Percentiles rank a stretch among this genome's conserved stretches.
Evolutionary conservation across 2,888 invertebrate species (phyloP).

Genomic region (Lasioglossum malachurum): DNA sequence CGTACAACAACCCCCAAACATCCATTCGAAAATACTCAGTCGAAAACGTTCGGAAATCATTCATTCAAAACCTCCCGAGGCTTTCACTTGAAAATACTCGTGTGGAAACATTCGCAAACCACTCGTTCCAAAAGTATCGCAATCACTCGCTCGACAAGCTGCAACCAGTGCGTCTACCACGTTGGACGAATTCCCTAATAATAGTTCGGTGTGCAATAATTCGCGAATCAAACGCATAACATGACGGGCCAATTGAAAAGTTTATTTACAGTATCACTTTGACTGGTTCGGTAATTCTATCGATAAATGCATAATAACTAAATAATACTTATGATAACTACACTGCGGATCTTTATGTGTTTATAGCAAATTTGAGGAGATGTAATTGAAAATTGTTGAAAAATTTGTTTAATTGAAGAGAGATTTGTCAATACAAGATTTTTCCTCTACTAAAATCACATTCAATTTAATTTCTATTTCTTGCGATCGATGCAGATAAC

Average conservation of each 20-base stretch:
- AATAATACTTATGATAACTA: too few species aligned
- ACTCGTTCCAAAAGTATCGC: not conserved
- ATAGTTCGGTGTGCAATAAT: not conserved
- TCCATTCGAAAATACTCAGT: not conserved
- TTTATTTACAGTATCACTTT: not conserved
- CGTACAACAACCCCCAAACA: not conserved
- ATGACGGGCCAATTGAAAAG: too few species aligned
- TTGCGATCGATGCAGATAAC: too few species aligned
- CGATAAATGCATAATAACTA: too few species aligned
- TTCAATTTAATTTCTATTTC: too few species aligned
- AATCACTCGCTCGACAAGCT: not conserved
- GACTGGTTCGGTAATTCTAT: too few species aligned
- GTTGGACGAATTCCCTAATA: not conserved
- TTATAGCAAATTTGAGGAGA: too few species aligned
- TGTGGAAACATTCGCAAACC: not conserved
- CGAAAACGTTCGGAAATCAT: not conserved
- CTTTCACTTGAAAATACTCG: not conserved
- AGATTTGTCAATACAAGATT: too few species aligned
- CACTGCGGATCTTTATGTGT: too few species aligned
- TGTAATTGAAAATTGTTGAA: too few species aligned
- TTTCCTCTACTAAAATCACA: too few species aligned
- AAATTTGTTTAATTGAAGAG: too few species aligned
- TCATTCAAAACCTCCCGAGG: not conserved
- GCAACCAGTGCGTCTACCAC: not conserved
- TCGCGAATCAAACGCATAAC: not conserved